Base-by-base conservation (phyloP, 2,888 invertebrate genomes). In the Coelopa pilipes region DNA sequence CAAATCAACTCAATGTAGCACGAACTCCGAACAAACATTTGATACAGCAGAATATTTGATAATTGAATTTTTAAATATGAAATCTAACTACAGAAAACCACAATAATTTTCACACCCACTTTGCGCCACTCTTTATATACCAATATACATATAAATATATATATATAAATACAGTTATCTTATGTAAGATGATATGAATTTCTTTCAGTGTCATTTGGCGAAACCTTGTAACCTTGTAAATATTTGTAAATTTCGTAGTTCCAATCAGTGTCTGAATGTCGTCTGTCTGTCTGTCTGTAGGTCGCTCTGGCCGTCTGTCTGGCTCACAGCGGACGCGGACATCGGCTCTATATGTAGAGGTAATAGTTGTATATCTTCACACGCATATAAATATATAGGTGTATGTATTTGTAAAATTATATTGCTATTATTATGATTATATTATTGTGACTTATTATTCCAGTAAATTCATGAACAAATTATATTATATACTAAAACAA, bases 171-270 rank as follows among this genome's bases (percentile, higher is more conserved):
- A 19, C 17, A 57, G 21, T n/a, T 19, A 63, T n/a, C 24, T 34
- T 12, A 24, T 21, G 12, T 24, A 34, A 60, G 53, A 53, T 15
- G 17, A 15, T 53, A 53, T 60, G 19, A 50, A 21, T 49, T 66
- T 50, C 19, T 66, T 50, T 66, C 21, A 50, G 66, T 66, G 66
- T 66, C 24, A 13, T 50, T 49, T 66, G 19, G 13, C 21, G 34
- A 34, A 34, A 34, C 4, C 34, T 34, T 34, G 45, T 59, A 65
- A 68, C 19, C 77, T 80, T 75, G 80, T 77, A 82, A 78, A 82
- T 79, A 82, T 78, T 80, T 82, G 83, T 82, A 81, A 49, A 75
- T 72, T 72, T 67, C 7, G 0, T 53, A 49, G 34, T 62, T 62
- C 17, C n/a, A 59, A 24, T 71, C 46, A 3, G 13, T 67, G 5